These are phyloP conservation scores for Mycalesis mineus DNA, from an alignment of 2,888 invertebrate species.

Conservation along the genomic window DNA sequence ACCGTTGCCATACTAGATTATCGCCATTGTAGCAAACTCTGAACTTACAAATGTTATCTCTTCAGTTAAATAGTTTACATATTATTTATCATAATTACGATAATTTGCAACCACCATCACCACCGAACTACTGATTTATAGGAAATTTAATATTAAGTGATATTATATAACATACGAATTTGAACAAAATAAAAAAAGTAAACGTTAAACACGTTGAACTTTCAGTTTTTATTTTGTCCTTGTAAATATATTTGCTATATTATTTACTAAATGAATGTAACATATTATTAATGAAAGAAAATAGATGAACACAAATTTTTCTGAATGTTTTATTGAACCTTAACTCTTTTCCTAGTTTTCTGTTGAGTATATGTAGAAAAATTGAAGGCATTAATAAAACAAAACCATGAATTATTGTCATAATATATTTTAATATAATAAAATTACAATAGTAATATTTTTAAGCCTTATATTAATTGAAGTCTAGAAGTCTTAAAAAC, in stretches of 20 bases:
- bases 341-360: not conserved
- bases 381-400: no score
- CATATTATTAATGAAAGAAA: conserved; percentile 76
- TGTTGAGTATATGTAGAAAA: no score
- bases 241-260: conserved; percentile 79
- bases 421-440: no score
- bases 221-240: conserved; percentile 74
- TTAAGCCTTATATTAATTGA: no score
- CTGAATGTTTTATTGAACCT: conserved; percentile 48
- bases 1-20: no score
- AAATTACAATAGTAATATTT: no score
- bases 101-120: conserved; percentile 55
- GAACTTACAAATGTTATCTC: no score
- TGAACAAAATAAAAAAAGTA: conserved; percentile 56
- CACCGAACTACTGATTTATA: conserved; percentile 66
- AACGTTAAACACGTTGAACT: conserved; percentile 67
- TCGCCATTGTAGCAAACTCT: no score
- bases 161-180: conserved; percentile 78
- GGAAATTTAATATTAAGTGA: conserved; percentile 68
- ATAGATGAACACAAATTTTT: conserved; percentile 75
- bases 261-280: conserved; percentile 78
- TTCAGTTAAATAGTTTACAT: not conserved
- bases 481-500: no score
- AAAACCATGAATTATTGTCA: no score
- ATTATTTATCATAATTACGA: conserved; percentile 39